Conservation (phyloP, 2,888 invertebrate species). For the Volucella bombylans region DNA sequence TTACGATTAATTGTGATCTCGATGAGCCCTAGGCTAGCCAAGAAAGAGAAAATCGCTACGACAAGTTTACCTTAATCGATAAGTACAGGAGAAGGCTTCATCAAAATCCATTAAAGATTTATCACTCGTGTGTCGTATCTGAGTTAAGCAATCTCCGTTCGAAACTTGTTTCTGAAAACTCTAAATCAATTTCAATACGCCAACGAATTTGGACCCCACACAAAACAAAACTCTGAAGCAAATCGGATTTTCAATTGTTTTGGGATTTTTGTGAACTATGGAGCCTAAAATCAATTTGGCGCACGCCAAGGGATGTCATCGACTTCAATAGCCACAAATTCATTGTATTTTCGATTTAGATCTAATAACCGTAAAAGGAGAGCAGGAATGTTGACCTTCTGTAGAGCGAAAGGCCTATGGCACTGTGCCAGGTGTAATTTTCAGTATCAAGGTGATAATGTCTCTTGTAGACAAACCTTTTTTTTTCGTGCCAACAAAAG, state of each 20-base stretch:
- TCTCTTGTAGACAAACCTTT: constrained; percentile 64
- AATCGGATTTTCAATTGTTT: constrained; percentile 18
- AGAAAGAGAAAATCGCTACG: background rate
- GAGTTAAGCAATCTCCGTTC: background rate
- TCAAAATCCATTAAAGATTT: constrained; percentile 25
- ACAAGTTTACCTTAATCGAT: constrained; percentile 29
- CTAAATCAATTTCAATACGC: background rate
- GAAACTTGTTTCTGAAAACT: background rate
- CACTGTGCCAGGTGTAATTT: constrained; percentile 57
- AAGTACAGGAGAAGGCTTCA: background rate
- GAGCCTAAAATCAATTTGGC: constrained; percentile 68
- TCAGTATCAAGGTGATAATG: constrained; percentile 61
- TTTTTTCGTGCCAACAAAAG: constrained; percentile 39
- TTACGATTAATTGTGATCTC: constrained; percentile 43
- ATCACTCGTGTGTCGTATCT: constrained; percentile 1
- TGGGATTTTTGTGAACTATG: constrained; percentile 9
- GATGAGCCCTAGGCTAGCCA: constrained; percentile 32
- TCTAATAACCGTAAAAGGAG: constrained; percentile 64
- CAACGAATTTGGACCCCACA: constrained; percentile 50
- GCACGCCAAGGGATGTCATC: constrained; percentile 42
- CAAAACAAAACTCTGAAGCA: background rate
- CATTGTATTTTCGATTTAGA: constrained; percentile 22
- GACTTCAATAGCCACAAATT: constrained; percentile 8
- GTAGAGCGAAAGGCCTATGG: background rate
- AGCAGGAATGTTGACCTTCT: constrained; percentile 55